These are phyloP conservation scores for Castor canadensis DNA, from an alignment of 2,113 vertebrate genomes.

Conservation along the genomic window DNA sequence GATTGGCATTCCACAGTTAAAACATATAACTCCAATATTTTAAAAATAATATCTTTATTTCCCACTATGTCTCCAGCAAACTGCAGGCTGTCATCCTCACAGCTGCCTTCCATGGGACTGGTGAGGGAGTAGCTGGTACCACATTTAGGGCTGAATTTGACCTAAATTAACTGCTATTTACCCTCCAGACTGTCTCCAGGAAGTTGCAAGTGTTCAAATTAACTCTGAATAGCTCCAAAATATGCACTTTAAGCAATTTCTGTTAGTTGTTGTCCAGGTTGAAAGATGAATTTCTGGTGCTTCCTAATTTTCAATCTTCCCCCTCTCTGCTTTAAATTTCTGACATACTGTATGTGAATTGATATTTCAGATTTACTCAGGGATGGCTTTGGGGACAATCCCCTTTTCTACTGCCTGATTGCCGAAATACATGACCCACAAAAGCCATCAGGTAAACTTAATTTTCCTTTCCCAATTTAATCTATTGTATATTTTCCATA, in stretches of 20 bases:
- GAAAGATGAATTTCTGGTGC: background rate
- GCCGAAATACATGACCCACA: constrained; percentile 81
- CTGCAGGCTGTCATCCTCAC: background rate
- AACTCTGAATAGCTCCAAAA: background rate
- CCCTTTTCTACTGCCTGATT: constrained; percentile 86
- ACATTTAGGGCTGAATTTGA: background rate
- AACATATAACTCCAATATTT: background rate
- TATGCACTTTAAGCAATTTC: background rate
- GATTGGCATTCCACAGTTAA: background rate
- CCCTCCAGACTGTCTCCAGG: background rate
- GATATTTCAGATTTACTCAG: constrained; percentile 85
- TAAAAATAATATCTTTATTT: background rate
- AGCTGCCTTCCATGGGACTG: background rate
- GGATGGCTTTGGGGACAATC: constrained; percentile 86
- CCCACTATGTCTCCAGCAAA: background rate
- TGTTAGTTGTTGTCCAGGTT: background rate
- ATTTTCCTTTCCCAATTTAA: background rate
- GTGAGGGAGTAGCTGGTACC: background rate
- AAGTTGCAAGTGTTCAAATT: constrained; percentile 21
- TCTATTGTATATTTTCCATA: constrained; percentile 11
- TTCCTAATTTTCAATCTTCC: background rate
- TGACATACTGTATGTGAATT: constrained; percentile 44
- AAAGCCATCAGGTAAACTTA: constrained; percentile 76
- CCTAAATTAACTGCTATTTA: background rate
- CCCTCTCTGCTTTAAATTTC: background rate